These are phyloP conservation scores for Ischnus inquisitorius DNA, from an alignment of 2,888 invertebrate species.

Conservation along the genomic window DNA sequence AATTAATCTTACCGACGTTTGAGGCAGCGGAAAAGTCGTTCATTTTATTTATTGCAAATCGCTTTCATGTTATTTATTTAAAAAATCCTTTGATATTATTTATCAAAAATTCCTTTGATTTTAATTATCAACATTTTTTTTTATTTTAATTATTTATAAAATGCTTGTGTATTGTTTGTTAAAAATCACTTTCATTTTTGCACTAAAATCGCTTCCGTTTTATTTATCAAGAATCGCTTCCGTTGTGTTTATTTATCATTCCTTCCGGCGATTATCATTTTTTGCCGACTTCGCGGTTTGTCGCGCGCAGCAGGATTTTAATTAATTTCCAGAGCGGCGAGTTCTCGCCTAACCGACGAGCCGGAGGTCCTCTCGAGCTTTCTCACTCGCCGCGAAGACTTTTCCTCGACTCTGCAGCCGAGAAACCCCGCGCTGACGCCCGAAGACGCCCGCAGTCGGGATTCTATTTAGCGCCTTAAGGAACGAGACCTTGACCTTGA, in stretches of 20 bases:
- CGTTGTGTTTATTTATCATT: background rate
- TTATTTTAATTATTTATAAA: too few species aligned
- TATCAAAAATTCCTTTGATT: too few species aligned
- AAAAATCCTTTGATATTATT: too few species aligned
- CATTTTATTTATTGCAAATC: too few species aligned
- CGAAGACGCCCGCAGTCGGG: constrained; percentile 26
- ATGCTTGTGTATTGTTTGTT: too few species aligned
- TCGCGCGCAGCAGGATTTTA: constrained; percentile 59
- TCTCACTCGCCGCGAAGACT: constrained; percentile 18
- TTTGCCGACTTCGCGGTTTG: constrained; percentile 45
- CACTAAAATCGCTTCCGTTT: too few species aligned
- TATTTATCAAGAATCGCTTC: too few species aligned
- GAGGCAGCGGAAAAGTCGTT: background rate
- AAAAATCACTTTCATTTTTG: too few species aligned
- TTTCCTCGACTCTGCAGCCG: constrained; percentile 36
- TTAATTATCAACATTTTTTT: background rate
- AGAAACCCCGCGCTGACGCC: constrained; percentile 19
- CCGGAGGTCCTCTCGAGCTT: constrained; percentile 42
- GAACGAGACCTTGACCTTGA: constrained; percentile 32
- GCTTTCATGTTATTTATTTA: too few species aligned
- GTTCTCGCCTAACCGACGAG: constrained; percentile 35
- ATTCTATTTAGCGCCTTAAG: constrained; percentile 52
- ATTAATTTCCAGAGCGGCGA: constrained; percentile 65
- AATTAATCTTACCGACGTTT: background rate
- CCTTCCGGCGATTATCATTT: constrained; percentile 48